Base-by-base conservation (phyloP, 2,888 invertebrate species). In the Isotomurus palustris region DNA sequence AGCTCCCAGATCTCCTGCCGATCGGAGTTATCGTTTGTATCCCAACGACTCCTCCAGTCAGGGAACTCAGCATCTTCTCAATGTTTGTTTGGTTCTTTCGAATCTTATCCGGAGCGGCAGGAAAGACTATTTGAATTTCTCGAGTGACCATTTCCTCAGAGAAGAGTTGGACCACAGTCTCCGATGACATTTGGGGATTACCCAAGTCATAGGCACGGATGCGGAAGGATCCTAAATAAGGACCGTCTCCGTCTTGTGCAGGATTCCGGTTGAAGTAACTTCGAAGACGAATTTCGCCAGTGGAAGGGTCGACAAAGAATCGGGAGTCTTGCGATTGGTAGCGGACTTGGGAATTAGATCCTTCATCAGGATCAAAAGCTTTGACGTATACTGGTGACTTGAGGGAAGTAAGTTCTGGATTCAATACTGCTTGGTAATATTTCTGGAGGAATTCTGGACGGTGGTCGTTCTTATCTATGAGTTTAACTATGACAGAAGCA, bases 391-490 rank as follows among this genome's bases (percentile, higher is more conserved):
- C 86, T 51, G 84, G 81, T 45, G 83, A 82, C 3, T 88, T 88
- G 72, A 91, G 89, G 71, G 85, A 84, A 63, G 80, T 82, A 66
- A 86, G 77, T 73, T 86, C 85, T 6, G 84, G 79, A 45, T 87
- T 84, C 59, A 93, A 76, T 66, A 88, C 85, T 70, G 89, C 91
- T 73, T 88, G 88, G 73, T 91, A 92, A 12, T 84, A 77, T 47
- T 82, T 78, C 73, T 84, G 85, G 66, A 87, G 86, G 74, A 95
- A 96, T 61, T 82, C 78, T 36, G 95, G 95, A 54, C 84, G 81
- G 77, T 92, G 86, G 77, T 94, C 93, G 75, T 94, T 93, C 55
- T 87, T 84, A 67, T 84, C 84, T 72, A 87, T 77, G 68, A 93
- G 77, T 77, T 84, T 84, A 72, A 91, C 82, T 70, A 84, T 81